Percentiles rank a stretch among this genome's conserved stretches.
These are phyloP conservation scores for Orchestia grillus DNA, from an alignment of 1,140 invertebrate genomes.

Conservation along the genomic window DNA sequence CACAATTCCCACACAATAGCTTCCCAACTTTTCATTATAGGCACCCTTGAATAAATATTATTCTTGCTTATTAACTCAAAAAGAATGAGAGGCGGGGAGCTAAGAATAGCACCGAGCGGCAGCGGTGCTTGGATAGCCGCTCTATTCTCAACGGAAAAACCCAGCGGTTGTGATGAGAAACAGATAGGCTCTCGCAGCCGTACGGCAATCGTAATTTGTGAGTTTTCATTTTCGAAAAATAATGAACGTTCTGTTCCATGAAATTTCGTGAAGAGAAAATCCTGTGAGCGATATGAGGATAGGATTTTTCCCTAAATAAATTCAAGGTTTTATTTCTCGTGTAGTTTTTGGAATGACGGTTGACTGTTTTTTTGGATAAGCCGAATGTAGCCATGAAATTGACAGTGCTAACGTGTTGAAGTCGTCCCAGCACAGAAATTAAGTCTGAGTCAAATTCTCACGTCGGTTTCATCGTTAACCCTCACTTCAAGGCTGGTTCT, in stretches of 20 bases:
- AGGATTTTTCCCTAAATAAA: neutral
- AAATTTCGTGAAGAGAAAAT: neutral
- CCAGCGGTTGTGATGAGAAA: neutral
- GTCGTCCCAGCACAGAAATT: neutral
- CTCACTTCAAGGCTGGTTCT: neutral
- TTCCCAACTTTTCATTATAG: conserved; percentile 35
- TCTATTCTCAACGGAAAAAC: neutral
- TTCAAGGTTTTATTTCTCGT: neutral
- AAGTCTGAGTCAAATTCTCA: neutral
- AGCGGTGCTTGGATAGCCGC: neutral
- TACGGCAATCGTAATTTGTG: neutral
- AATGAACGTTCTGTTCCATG: neutral
- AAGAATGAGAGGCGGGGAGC: neutral
- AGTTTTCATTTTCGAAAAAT: neutral
- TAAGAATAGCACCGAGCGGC: neutral
- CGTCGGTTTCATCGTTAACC: neutral
- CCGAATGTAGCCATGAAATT: neutral
- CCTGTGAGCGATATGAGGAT: neutral
- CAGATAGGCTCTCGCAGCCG: neutral
- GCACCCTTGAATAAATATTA: conserved; percentile 43
- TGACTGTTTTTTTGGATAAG: neutral
- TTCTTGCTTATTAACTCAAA: conserved; percentile 50
- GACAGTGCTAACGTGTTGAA: neutral
- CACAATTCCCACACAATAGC: conserved; percentile 28
- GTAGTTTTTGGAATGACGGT: neutral